Conservation (phyloP, 2,113 vertebrate genomes). For the Bos indicus region DNA sequence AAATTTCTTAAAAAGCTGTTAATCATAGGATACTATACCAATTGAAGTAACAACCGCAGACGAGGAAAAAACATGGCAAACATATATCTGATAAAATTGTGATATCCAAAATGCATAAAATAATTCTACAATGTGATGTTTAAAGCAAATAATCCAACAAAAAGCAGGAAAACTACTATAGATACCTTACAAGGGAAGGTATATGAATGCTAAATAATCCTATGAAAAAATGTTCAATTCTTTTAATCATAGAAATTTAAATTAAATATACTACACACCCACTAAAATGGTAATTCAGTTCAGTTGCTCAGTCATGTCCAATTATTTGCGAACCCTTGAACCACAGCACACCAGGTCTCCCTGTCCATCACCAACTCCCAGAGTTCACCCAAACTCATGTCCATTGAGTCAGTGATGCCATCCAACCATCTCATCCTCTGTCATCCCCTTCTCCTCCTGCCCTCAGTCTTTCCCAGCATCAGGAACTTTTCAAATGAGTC, state of each 20-base stretch:
- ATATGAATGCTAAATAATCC: background rate
- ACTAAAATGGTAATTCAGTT: background rate
- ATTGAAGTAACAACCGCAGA: background rate
- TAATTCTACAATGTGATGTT: background rate
- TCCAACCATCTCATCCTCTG: background rate
- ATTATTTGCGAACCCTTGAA: background rate
- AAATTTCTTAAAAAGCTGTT: background rate
- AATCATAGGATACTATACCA: background rate
- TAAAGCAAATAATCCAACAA: background rate
- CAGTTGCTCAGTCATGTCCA: fast-evolving
- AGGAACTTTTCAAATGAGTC: background rate
- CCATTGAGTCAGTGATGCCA: background rate
- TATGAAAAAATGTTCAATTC: background rate
- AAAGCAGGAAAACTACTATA: background rate
- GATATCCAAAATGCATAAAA: background rate
- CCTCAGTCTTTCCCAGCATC: background rate
- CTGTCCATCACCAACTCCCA: background rate
- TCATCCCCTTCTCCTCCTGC: fast-evolving
- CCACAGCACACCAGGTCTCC: fast-evolving
- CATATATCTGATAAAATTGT: background rate
- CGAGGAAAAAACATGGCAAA: background rate
- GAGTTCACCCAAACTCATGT: background rate
- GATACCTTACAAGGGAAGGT: background rate
- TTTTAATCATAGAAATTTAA: background rate
- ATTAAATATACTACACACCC: background rate